phyloP scores from a whole-genome alignment of 2,113 vertebrate genomes.

The Physeter macrocephalus region DNA sequence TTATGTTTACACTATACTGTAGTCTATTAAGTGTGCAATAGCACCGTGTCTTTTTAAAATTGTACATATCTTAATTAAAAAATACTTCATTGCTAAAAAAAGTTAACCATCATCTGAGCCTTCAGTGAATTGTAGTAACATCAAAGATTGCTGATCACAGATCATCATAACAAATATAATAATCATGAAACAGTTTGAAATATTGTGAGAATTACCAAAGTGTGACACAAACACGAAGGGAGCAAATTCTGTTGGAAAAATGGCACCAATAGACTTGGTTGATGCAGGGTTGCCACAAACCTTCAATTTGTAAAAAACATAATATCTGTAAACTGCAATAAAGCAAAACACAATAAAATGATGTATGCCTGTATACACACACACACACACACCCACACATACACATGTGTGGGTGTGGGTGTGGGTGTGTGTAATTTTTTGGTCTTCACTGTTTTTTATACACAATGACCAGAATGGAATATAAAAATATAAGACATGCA shows the following conservation, averaged over 20 bases:
- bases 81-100: rapidly evolving
- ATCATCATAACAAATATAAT: background rate
- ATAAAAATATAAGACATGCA: background rate
- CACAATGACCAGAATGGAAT: background rate
- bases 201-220: background rate
- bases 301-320: background rate
- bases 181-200: background rate
- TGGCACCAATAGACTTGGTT: background rate
- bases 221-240: background rate
- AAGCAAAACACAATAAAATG: background rate
- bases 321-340: background rate
- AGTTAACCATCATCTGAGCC: background rate
- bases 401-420: background rate
- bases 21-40: too few relatives aligned
- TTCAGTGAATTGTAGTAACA: background rate
- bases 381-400: background rate
- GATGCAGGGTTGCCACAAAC: background rate
- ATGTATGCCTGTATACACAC: background rate
- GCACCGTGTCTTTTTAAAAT: too few relatives aligned
- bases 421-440: background rate
- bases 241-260: background rate
- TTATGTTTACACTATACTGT: too few relatives aligned
- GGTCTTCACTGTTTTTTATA: background rate
- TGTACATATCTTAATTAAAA: too few relatives aligned
- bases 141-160: background rate